Percentiles rank a stretch among this genome's conserved stretches.
These are phyloP conservation scores for Crenichthys baileyi DNA, from an alignment of 2,797 vertebrate genomes.

Conservation along the genomic window DNA sequence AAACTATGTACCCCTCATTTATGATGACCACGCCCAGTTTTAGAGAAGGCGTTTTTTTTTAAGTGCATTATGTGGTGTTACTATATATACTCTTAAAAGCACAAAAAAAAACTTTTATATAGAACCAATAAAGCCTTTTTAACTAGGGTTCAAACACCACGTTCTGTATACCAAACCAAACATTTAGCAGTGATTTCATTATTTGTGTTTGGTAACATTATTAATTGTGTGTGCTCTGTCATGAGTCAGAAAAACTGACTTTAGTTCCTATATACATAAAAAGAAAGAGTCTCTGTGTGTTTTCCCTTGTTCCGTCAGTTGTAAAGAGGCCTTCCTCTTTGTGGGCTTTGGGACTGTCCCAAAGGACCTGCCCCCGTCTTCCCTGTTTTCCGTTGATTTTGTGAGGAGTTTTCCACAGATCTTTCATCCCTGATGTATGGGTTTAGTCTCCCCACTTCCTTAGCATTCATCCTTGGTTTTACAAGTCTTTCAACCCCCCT, in stretches of 20 bases:
- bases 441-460: slow-evolving; percentile 59
- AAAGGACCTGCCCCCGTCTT: slow-evolving; percentile 65
- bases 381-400: slow-evolving; percentile 76
- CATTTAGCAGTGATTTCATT: slow-evolving; percentile 23
- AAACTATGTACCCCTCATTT: slow-evolving; percentile 73
- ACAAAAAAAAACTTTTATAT: slow-evolving; percentile 40
- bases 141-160: slow-evolving; percentile 32
- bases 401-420: slow-evolving; percentile 72
- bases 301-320: slow-evolving; percentile 59
- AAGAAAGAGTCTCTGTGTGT: slow-evolving; percentile 47
- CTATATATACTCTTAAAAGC: slow-evolving; percentile 23
- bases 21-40: slow-evolving; percentile 61
- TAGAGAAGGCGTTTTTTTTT: slow-evolving; percentile 38
- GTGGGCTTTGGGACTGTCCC: slow-evolving; percentile 60
- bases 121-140: slow-evolving; percentile 27
- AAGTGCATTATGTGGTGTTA: slow-evolving; percentile 35
- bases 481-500: slow-evolving; percentile 18
- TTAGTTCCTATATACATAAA: slow-evolving; percentile 39
- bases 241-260: slow-evolving; percentile 48
- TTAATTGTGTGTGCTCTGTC: slow-evolving; percentile 25
- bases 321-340: slow-evolving; percentile 51
- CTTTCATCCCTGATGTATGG: slow-evolving; percentile 59
- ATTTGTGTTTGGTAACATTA: slow-evolving; percentile 23
- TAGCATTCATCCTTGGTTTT: slow-evolving; percentile 48
- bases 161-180: slow-evolving; percentile 40